Base-by-base conservation (phyloP, 2,888 invertebrate genomes). In the Drosophila ezoana region DNA sequence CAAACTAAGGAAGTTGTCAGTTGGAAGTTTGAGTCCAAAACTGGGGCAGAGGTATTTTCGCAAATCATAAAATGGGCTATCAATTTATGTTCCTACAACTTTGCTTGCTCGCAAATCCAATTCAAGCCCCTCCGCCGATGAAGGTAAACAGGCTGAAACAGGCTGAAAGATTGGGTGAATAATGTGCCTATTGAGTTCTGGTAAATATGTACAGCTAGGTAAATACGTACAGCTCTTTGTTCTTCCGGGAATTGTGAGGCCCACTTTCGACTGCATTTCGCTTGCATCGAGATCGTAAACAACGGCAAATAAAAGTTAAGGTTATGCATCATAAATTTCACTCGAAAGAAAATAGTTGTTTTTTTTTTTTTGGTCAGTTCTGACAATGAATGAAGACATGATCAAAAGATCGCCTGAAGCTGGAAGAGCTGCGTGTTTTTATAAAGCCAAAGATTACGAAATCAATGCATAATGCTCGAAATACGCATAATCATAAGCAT, bases 291-390 rank as follows among this genome's bases (percentile, higher is more conserved):
- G 54, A 58, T 69, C 69, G 54, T 56, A 32, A 56, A 76, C 82
- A 81, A 78, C 75, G 70, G 65, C 66, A 51, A 73, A 74, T 69
- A 70, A 76, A 69, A 32, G 38, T 28, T 0, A 38, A 71, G 54
- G 71, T 63, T 74, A 72, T 72, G 82, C 83, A 68, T 79, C 85
- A 79, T 83, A 84, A 83, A 83, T 84, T 83, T 83, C 80, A 80
- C 80, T 62, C 60, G 52, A 54, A 33, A 52, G 45, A 35, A 64
- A 62, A 28, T 28, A 8, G 8, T 28, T n/a, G n/a, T n/a, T n/a
- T n/a, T n/a, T n/a, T n/a, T n/a, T n/a, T 28, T 8, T 23, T 23
- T 23, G 58, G 40, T 18, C 52, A 4, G 52, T 83, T 83, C 82
- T 83, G 83, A 79, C 81, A 82, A 81, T 83, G 79, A 82, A 81